phyloP scores from a whole-genome alignment of 2,888 invertebrate species.

The Acrobasis suavella region DNA sequence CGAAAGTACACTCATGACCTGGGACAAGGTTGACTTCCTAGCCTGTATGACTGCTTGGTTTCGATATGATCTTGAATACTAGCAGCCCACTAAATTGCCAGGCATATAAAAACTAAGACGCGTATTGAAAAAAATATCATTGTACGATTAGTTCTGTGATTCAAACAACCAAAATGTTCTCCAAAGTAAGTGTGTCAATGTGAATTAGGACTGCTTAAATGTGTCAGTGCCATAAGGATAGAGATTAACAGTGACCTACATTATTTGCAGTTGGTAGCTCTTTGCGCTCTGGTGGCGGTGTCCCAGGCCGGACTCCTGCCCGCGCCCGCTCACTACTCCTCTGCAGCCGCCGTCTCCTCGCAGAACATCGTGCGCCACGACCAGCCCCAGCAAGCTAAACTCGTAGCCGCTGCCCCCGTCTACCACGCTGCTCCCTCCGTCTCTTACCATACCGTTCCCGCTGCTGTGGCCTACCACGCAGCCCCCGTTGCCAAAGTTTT shows the following conservation, averaged over 20 bases:
- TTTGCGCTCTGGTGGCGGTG: slow-evolving; percentile 57
- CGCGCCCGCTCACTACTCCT: slow-evolving; percentile 57
- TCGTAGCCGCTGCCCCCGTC: slow-evolving; percentile 8
- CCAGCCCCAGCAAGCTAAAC: slow-evolving; percentile 43
- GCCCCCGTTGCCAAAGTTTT: slow-evolving; percentile 44
- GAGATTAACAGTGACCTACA: no score
- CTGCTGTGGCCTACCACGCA: slow-evolving; percentile 28
- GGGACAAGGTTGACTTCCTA: slow-evolving; percentile 11
- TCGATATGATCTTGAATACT: slow-evolving; percentile 15
- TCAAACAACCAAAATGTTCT: slow-evolving; percentile 12
- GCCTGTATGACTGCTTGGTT: slow-evolving; percentile 5
- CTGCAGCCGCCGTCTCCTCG: slow-evolving; percentile 60
- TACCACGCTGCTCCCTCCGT: slow-evolving; percentile 40
- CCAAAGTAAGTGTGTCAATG: slow-evolving; percentile 10
- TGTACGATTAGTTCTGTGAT: slow-evolving; percentile 5
- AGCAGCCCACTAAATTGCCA: background rate
- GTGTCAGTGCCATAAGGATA: background rate
- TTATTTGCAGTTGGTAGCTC: slow-evolving; percentile 42
- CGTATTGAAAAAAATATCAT: slow-evolving; percentile 6
- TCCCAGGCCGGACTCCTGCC: slow-evolving; percentile 60
- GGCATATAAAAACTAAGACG: slow-evolving; percentile 6
- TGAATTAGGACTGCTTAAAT: background rate
- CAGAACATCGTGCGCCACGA: slow-evolving; percentile 51
- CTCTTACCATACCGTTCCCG: slow-evolving; percentile 33
- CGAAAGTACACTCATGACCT: slow-evolving; percentile 3